A percentile compares a stretch with the other conserved stretches of the same genome.
Conservation (phyloP, 2,888 invertebrate species). For the Drosophila mayaguana region DNA sequence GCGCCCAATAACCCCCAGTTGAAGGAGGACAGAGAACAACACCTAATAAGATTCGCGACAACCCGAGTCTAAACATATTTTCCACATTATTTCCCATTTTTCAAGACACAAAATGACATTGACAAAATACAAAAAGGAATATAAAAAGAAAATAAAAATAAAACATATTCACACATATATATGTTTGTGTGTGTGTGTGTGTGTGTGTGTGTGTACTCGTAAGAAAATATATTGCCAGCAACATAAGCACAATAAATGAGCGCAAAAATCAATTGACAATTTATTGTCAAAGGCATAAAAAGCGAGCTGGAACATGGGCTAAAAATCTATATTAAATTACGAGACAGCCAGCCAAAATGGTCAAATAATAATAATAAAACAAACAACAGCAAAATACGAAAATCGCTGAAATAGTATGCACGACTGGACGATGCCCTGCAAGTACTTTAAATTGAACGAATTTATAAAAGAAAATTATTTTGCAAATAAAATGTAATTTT, state of each 20-base stretch:
- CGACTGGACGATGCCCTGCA: slow-evolving; percentile 8
- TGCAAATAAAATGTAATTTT: too few species aligned
- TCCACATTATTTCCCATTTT: slow-evolving; percentile 42
- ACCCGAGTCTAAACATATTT: slow-evolving; percentile 43
- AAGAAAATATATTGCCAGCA: slow-evolving; percentile 51
- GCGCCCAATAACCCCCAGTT: slow-evolving; percentile 8
- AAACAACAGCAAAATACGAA: slow-evolving; percentile 18
- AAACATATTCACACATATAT: slow-evolving; percentile 8
- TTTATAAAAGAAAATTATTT: too few species aligned
- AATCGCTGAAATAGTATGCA: rapidly evolving
- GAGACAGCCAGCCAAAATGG: slow-evolving; percentile 70
- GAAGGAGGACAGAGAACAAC: slow-evolving; percentile 7
- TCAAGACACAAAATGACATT: slow-evolving; percentile 46
- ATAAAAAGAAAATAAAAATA: slow-evolving; percentile 24
- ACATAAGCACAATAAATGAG: slow-evolving; percentile 66
- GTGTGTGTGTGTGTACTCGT: slow-evolving; percentile 28
- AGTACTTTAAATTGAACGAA: too few species aligned
- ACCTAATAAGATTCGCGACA: slow-evolving; percentile 30
- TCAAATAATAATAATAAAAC: slow-evolving; percentile 73
- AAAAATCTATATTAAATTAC: slow-evolving; percentile 79
- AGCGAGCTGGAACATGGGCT: slow-evolving; percentile 37
- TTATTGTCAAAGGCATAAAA: slow-evolving; percentile 76
- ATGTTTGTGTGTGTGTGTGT: slow-evolving; percentile 21
- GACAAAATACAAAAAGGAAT: slow-evolving; percentile 44
- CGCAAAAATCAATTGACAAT: slow-evolving; percentile 79